These are phyloP conservation scores for Halichoeres trimaculatus DNA, from an alignment of 2,113 vertebrate species.

Conservation along the genomic window DNA sequence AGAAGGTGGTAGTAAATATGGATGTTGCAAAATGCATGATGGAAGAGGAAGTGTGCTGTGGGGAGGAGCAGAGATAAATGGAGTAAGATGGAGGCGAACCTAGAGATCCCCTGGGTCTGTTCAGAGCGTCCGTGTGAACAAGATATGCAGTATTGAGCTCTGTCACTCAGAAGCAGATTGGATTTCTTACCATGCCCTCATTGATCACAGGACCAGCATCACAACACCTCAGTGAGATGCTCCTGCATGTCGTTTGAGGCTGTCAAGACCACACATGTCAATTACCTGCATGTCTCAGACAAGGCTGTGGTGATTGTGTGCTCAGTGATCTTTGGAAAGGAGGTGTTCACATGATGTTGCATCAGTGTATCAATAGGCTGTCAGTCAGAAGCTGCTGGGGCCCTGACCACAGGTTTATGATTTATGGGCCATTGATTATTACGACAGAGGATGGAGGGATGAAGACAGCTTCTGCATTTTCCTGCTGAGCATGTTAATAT, in stretches of 20 bases:
- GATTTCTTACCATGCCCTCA: conserved; percentile 24
- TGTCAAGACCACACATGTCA: conserved; percentile 16
- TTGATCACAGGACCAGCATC: background rate
- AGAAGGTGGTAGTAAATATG: conserved; percentile 55
- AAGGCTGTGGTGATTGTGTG: background rate
- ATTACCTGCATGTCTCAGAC: conserved; percentile 8
- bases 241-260: background rate
- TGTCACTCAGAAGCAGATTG: conserved; percentile 41
- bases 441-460: background rate
- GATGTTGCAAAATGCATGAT: conserved; percentile 24
- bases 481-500: conserved; percentile 14
- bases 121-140: conserved; percentile 53
- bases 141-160: conserved; percentile 42
- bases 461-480: conserved; percentile 4
- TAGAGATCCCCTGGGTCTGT: conserved; percentile 37
- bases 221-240: background rate
- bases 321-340: conserved; percentile 25
- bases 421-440: conserved; percentile 46
- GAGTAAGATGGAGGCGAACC: conserved; percentile 12
- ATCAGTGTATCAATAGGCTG: conserved; percentile 36
- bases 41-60: background rate
- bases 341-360: conserved; percentile 1
- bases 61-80: conserved; percentile 30
- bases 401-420: conserved; percentile 21
- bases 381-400: conserved; percentile 3